Evolutionary conservation across 2,888 invertebrate genomes (phyloP), one percentile per base, ranked within the genome.

Genomic region (Erebia ligea): DNA sequence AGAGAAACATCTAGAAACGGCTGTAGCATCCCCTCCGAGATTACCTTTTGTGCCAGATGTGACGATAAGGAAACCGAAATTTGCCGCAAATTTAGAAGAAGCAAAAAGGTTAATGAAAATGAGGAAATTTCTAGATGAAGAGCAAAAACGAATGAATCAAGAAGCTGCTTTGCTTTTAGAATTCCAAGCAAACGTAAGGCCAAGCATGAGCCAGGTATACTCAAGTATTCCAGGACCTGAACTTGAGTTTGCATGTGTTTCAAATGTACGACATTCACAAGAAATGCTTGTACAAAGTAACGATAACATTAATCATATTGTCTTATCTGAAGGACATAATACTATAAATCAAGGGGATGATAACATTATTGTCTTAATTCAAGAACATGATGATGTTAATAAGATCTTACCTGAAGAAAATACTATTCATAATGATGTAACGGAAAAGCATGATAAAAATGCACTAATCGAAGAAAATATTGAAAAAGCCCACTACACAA

Each of bases 31-130:
- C 0, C 90, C 91, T 0, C 89, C 91, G 2, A 80, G 90, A 50
- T 73, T 92, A 15, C 88, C 91, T 1, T 91, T 91, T 69, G 90
- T 91, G 1, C 90, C 92, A n/a, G 92, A 93, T 63, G 86, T 93
- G 0, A 94, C 93, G 15, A 78, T 95, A 42, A 95, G 95, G 75
- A 96, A 96, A 81, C 95, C 95, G 0, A 96, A 95, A 87, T 95
- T 95, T 70, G 96, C 96, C 0, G 95, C 95, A 0, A 96, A 96
- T 83, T 92, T 96, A 58, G 93, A 94, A 76, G 96, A 96, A 88
- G 95, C 96, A 0, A 94, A 94, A 77, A 94, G 93, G 76, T 85
- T 96, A 67, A 95, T 95, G 94, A 95, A 95, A 84, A 94, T 95
- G 82, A 88, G 96, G 8, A 95, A 95, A 75, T 94, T 95, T 76